A percentile compares a stretch with the other conserved stretches of the same genome.
phyloP scores from a whole-genome alignment of 2,888 invertebrate genomes.

The Cryptosula pallasiana region DNA sequence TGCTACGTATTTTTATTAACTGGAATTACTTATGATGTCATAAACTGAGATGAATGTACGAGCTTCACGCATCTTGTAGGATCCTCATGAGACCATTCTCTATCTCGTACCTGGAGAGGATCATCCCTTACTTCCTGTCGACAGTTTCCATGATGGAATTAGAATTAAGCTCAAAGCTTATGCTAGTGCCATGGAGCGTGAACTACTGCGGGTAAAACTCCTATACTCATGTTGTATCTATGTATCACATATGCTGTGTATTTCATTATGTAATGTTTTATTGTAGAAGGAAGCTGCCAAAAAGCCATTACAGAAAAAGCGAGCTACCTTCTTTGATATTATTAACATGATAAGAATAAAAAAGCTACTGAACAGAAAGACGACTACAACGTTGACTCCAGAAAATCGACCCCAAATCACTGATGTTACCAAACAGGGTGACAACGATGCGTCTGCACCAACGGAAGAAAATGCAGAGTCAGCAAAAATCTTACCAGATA shows the following conservation, averaged over 20 bases:
- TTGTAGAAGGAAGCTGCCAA: neutral
- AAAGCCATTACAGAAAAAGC: neutral
- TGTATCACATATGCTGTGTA: too few species aligned
- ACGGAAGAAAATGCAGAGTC: too few species aligned
- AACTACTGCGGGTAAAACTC: neutral
- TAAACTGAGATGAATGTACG: neutral
- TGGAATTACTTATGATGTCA: neutral
- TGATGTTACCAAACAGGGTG: too few species aligned
- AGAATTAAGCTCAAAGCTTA: constrained; percentile 15
- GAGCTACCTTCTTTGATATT: constrained; percentile 5
- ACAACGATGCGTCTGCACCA: too few species aligned
- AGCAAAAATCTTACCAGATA: too few species aligned
- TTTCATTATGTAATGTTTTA: too few species aligned
- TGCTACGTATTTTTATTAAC: too few species aligned
- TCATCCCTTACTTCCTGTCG: neutral
- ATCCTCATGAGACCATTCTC: constrained; percentile 6
- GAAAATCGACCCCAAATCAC: neutral
- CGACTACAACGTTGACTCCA: neutral
- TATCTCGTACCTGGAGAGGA: constrained; percentile 12
- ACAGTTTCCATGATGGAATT: constrained; percentile 20
- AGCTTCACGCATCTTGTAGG: neutral
- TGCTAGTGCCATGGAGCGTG: constrained; percentile 15
- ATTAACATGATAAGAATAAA: constrained; percentile 19
- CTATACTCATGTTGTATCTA: too few species aligned
- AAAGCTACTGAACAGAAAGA: constrained; percentile 10